Percentiles rank a stretch among this genome's conserved stretches.
Conservation (phyloP, 2,797 vertebrate species). For the Lepus oiostolus region DNA sequence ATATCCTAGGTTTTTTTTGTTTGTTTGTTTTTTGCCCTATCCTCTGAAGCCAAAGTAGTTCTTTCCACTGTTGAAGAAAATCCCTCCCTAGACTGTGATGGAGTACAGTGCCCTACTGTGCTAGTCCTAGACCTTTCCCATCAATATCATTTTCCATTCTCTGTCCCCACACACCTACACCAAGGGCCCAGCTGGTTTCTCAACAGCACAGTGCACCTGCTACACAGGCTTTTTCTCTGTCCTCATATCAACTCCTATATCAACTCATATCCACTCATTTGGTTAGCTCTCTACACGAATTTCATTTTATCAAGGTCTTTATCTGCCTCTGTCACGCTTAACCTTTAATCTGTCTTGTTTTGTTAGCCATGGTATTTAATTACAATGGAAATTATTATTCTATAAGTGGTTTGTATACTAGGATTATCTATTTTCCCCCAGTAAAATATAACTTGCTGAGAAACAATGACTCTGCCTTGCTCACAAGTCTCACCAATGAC, state of each 20-base stretch:
- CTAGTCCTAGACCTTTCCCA: too few species aligned
- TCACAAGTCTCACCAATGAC: not conserved
- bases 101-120: not conserved
- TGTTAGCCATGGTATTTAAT: not conserved
- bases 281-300: not conserved
- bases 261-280: not conserved
- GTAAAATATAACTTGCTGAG: not conserved
- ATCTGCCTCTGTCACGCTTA: not conserved
- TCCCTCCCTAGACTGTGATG: not conserved
- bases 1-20: not conserved
- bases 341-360: not conserved
- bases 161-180: too few species aligned
- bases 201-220: not conserved
- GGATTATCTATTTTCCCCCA: not conserved
- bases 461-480: not conserved
- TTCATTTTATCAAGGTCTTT: not conserved
- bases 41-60: not conserved
- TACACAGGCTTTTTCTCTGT: accelerated
- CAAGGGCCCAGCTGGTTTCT: not conserved
- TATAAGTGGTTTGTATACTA: not conserved
- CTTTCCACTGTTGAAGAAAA: not conserved
- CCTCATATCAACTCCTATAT: not conserved
- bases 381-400: not conserved
- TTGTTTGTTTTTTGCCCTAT: not conserved
- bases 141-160: not conserved